Conservation (phyloP, 2,888 invertebrate species). For the Philhelius pedissequus region DNA sequence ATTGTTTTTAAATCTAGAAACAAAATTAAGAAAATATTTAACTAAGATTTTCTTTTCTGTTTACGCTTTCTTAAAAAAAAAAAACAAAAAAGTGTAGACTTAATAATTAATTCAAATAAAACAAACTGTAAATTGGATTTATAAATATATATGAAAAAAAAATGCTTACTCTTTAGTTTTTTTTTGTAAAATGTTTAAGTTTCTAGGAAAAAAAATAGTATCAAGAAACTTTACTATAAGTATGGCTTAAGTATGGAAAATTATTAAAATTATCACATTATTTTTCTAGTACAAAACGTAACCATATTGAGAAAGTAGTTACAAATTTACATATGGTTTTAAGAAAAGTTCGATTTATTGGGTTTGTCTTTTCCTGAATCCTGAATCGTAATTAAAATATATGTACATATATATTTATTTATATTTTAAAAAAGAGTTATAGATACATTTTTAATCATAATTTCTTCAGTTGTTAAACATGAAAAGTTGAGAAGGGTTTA, state of each 20-base stretch:
- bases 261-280: slow-evolving; percentile 39
- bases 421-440: not conserved
- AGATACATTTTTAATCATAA: not conserved
- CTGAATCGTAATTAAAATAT: not conserved
- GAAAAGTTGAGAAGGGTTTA: not conserved
- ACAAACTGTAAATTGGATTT: slow-evolving; percentile 60
- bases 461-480: slow-evolving; percentile 1
- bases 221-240: slow-evolving; percentile 32
- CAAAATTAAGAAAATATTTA: no score
- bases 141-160: no score
- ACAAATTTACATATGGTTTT: slow-evolving; percentile 41
- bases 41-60: no score
- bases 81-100: slow-evolving; percentile 49
- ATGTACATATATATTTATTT: not conserved
- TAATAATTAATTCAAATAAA: slow-evolving; percentile 49
- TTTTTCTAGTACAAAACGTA: slow-evolving; percentile 54
- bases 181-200: not conserved
- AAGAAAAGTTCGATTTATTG: not conserved
- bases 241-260: slow-evolving; percentile 44
- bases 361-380: not conserved
- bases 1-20: no score
- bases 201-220: slow-evolving; percentile 55
- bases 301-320: slow-evolving; percentile 44
- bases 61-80: slow-evolving; percentile 62
- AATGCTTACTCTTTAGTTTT: slow-evolving; percentile 46